Evolutionary conservation across 2,797 vertebrate species (phyloP), one percentile per base, ranked within the genome.

Genomic region (Anabacerthia variegaticeps): DNA sequence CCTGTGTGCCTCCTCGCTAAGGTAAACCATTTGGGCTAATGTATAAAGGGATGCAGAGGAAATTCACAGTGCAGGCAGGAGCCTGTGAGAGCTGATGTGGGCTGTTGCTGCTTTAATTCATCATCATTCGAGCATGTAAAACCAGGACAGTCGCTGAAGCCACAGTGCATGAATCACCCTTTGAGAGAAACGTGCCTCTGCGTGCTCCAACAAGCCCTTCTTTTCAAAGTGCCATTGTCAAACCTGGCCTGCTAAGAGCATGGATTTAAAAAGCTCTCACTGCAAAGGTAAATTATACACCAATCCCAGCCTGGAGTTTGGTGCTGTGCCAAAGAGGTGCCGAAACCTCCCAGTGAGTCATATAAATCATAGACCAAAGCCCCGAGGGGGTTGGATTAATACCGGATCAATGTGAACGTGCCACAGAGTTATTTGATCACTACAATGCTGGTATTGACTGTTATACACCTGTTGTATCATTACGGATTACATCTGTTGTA

Each of bases 391-490:
- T 4, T 87, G 96, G 90, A 92, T 96, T 96, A 94, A 95, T 95
- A 93, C 78, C 1, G 92, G 94, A 97, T 97, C 95, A 89, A 96
- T 96, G 95, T 49, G 93, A 96, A 96, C 26, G 84, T 82, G 93
- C 94, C 96, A 96, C 72, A 30, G 46, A 87, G 96, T 49, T 94
- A 93, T 96, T 94, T 95, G 92, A 77, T 85, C 4, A 9, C 94
- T 93, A 95, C 95, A 96, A 82, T 91, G 94, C 95, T 63, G 86
- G 93, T 96, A 94, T 93, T 97, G 94, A 92, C 92, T 94, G 93
- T 96, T 95, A 92, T 97, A 92, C 95, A 96, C 97, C 96, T 98
- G 95, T 95, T 94, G 37, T 94, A 96, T 86, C 94, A 86, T 85
- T 71, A 43, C 23, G 89, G 89, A 95, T 97, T 96, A 94, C 95